Evolutionary conservation across 2,113 vertebrate genomes (phyloP).

Genomic region (Merops nubicus): DNA sequence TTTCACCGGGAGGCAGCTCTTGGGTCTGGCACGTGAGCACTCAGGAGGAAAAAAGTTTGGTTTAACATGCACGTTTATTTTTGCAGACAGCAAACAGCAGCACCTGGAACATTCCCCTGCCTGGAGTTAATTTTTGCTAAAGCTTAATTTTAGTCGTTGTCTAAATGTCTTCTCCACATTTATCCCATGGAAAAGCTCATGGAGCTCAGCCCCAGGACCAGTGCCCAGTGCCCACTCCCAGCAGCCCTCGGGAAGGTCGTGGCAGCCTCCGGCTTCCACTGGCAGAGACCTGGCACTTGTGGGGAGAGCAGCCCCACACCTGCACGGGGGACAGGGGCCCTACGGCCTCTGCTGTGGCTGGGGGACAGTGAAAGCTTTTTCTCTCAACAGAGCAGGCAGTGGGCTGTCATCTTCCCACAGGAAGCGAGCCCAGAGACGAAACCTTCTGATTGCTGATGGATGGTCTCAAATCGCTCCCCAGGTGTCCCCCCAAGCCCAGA

Average conservation of each 20-base stretch:
- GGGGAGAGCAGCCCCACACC: fast-evolving
- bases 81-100: neutral
- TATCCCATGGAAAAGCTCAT: neutral
- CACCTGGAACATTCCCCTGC: neutral
- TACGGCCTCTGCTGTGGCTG: neutral
- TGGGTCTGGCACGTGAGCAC: neutral
- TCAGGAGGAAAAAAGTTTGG: neutral
- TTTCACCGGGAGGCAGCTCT: neutral
- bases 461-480: neutral
- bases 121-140: neutral
- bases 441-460: neutral
- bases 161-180: conserved; percentile 7
- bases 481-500: neutral
- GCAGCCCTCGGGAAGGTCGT: fast-evolving
- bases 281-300: too few species aligned
- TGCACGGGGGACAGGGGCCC: fast-evolving
- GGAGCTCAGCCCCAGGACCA: neutral
- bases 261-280: neutral
- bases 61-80: conserved; percentile 53
- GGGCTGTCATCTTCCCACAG: neutral
- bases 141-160: conserved; percentile 35
- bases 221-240: neutral
- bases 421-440: neutral
- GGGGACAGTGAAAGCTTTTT: neutral
- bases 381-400: neutral